Percentiles rank a stretch among this genome's conserved stretches.
phyloP scores from a whole-genome alignment of 2,113 vertebrate genomes.

The Madoqua kirkii region DNA sequence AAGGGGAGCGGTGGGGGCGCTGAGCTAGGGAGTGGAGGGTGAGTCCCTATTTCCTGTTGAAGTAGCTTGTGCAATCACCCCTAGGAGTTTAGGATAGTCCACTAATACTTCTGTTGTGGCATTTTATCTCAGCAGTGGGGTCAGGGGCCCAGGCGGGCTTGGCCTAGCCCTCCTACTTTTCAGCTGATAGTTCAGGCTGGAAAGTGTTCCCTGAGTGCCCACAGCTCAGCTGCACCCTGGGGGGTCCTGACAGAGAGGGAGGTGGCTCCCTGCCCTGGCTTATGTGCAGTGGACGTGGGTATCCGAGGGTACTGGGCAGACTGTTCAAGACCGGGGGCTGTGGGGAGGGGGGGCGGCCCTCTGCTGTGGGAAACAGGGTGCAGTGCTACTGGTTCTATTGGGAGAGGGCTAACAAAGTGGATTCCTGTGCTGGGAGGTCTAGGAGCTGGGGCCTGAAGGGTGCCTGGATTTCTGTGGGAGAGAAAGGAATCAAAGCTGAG shows the following conservation, averaged over 20 bases:
- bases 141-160: neutral
- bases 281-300: accelerated
- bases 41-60: neutral
- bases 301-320: neutral
- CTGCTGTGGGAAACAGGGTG: neutral
- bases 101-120: neutral
- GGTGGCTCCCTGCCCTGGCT: neutral
- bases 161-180: neutral
- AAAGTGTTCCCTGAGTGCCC: neutral
- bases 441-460: neutral
- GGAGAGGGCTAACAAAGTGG: neutral
- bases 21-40: neutral
- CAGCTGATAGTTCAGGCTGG: neutral
- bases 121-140: neutral
- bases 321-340: neutral
- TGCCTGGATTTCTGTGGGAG: neutral
- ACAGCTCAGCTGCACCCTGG: neutral
- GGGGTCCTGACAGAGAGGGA: neutral
- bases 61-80: neutral
- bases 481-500: neutral
- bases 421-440: neutral
- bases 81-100: neutral
- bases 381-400: neutral
- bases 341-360: neutral
- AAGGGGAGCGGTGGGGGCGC: neutral